phyloP scores from a whole-genome alignment of 2,113 vertebrate species.

The Pseudorhombus dupliciocellatus region DNA sequence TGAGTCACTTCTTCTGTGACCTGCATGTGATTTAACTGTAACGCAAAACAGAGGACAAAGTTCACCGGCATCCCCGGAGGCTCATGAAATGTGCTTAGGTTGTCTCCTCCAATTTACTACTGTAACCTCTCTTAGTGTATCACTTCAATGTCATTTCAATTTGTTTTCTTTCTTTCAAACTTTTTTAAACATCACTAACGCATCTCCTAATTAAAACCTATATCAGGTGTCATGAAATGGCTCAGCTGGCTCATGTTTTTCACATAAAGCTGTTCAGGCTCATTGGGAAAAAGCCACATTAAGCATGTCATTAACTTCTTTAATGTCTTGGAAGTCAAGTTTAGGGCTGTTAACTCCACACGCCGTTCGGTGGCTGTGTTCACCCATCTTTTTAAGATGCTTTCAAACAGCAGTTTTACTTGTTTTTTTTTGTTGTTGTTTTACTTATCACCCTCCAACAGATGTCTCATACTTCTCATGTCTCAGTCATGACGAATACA shows the following conservation, averaged over 20 bases:
- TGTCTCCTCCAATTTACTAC: neutral
- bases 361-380: neutral
- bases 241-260: neutral
- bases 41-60: neutral
- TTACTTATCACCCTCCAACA: neutral
- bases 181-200: neutral
- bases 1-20: neutral
- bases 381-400: neutral
- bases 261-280: neutral
- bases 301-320: neutral
- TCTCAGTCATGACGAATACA: constrained; percentile 2
- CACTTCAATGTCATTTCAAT: too few species aligned
- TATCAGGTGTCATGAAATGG: neutral
- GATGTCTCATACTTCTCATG: neutral
- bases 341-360: neutral
- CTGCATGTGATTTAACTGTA: neutral
- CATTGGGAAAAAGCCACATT: neutral
- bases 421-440: neutral
- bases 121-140: neutral
- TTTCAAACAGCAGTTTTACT: neutral
- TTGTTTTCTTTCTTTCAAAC: neutral
- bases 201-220: neutral
- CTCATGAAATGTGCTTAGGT: too few species aligned
- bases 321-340: neutral
- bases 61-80: too few species aligned